These are phyloP conservation scores for Pagrus major DNA, from an alignment of 2,113 vertebrate genomes.

Conservation along the genomic window DNA sequence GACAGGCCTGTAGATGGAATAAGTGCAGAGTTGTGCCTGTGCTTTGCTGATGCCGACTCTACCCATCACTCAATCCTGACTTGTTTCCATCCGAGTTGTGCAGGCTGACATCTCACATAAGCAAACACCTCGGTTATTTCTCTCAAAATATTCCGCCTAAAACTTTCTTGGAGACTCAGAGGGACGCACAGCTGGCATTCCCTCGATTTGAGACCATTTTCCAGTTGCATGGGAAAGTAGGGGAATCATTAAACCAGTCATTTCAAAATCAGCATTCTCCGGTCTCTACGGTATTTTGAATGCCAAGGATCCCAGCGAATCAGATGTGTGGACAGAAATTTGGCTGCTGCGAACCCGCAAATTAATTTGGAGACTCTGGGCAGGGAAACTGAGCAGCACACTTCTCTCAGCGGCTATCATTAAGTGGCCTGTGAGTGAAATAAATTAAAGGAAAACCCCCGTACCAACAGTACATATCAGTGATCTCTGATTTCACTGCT, in stretches of 20 bases:
- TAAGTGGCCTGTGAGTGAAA: neutral
- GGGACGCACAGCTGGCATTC: neutral
- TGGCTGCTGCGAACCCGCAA: conserved; percentile 8
- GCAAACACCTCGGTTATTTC: conserved; percentile 29
- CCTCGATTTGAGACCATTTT: conserved; percentile 8
- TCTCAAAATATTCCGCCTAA: conserved; percentile 19
- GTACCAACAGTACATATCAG: neutral
- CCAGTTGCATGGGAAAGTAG: conserved; percentile 4
- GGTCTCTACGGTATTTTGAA: neutral
- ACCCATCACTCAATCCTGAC: conserved; percentile 38
- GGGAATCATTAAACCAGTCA: conserved; percentile 7
- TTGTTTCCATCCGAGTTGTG: conserved; percentile 12
- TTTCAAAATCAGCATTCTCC: conserved; percentile 13
- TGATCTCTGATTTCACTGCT: neutral
- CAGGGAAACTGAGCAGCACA: neutral
- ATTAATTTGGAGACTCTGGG: conserved; percentile 19
- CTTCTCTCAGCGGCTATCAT: conserved; percentile 10
- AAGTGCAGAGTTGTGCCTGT: conserved; percentile 21
- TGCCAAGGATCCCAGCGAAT: conserved; percentile 31
- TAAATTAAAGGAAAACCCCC: neutral
- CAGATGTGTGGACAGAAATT: conserved; percentile 32
- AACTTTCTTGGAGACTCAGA: conserved; percentile 14
- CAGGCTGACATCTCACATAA: conserved; percentile 41
- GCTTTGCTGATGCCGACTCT: conserved; percentile 37
- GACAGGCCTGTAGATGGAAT: conserved; percentile 28